Evolutionary conservation across 2,888 invertebrate genomes (phyloP).

Genomic region (Eupithecia tripunctaria): DNA sequence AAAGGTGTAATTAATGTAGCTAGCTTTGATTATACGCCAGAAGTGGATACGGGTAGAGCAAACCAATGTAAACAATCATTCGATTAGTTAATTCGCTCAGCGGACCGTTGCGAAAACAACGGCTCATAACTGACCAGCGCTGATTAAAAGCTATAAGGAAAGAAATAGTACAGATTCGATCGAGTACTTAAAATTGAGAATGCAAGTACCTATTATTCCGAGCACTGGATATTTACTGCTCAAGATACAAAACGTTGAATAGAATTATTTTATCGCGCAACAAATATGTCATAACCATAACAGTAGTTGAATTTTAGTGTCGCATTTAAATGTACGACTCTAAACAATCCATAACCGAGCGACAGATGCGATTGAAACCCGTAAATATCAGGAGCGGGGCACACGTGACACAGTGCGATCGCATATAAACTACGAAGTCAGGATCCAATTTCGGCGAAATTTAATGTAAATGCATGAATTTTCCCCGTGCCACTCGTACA

Average conservation of each 20-base stretch:
- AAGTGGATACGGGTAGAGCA: slow-evolving; percentile 62
- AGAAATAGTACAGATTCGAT: slow-evolving; percentile 47
- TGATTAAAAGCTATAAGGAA: slow-evolving; percentile 66
- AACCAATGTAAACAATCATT: slow-evolving; percentile 76
- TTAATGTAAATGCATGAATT: slow-evolving; percentile 84
- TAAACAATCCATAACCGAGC: slow-evolving; percentile 47
- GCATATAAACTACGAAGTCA: slow-evolving; percentile 74
- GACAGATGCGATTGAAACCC: slow-evolving; percentile 77
- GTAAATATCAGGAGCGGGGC: slow-evolving; percentile 71
- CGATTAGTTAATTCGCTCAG: slow-evolving; percentile 73
- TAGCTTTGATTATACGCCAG: slow-evolving; percentile 74
- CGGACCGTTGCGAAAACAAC: slow-evolving; percentile 59
- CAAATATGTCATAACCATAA: slow-evolving; percentile 24
- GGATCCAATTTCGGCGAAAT: slow-evolving; percentile 80
- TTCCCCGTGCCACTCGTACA: slow-evolving; percentile 81
- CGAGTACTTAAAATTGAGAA: slow-evolving; percentile 32
- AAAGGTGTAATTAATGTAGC: slow-evolving; percentile 79
- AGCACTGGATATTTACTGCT: slow-evolving; percentile 5
- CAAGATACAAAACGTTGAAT: slow-evolving; percentile 1
- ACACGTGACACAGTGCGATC: slow-evolving; percentile 71
- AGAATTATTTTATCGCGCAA: slow-evolving; percentile 27
- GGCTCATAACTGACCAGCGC: slow-evolving; percentile 56
- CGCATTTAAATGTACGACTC: slow-evolving; percentile 39
- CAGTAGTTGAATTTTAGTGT: slow-evolving; percentile 33
- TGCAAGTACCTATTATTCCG: not conserved